Conservation (phyloP, 37 sponge, comb jelly and placozoan species). For the Petrosia ficiformis region DNA sequence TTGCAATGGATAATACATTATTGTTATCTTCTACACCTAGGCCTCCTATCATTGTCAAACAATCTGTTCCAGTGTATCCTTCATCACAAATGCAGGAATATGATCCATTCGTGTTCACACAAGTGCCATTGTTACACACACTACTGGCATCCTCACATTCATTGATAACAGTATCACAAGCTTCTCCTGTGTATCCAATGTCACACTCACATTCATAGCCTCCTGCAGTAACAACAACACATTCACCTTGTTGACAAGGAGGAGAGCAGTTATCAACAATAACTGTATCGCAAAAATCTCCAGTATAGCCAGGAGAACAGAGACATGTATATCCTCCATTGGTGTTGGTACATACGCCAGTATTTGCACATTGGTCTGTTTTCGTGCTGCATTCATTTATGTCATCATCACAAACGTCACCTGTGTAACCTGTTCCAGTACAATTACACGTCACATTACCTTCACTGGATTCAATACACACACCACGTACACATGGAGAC, state of each 20-base stretch:
- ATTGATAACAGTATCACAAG: conserved; percentile 12
- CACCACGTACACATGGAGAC: conserved; percentile 32
- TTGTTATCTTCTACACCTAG: neutral
- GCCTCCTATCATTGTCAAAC: neutral
- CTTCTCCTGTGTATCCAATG: conserved; percentile 5
- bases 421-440: conserved; percentile 42
- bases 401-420: conserved; percentile 33
- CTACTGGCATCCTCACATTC: conserved; percentile 1
- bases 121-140: conserved; percentile 23
- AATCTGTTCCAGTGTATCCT: conserved; percentile 10
- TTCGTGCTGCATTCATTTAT: conserved; percentile 22
- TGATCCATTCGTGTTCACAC: conserved; percentile 3
- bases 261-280: conserved; percentile 18
- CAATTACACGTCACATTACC: conserved; percentile 18
- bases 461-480: neutral
- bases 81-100: conserved; percentile 22
- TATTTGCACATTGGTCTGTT: conserved; percentile 19
- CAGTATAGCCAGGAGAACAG: conserved; percentile 36
- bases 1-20: conserved; percentile 4
- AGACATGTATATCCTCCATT: conserved; percentile 24
- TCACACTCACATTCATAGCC: conserved; percentile 18
- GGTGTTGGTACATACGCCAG: conserved; percentile 33
- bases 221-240: conserved; percentile 26
- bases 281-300: conserved; percentile 25
- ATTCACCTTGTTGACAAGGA: conserved; percentile 29